A percentile compares a stretch with the other conserved stretches of the same genome.
These are phyloP conservation scores for Pseudoips prasinana DNA, from an alignment of 2,888 invertebrate species.

Conservation along the genomic window DNA sequence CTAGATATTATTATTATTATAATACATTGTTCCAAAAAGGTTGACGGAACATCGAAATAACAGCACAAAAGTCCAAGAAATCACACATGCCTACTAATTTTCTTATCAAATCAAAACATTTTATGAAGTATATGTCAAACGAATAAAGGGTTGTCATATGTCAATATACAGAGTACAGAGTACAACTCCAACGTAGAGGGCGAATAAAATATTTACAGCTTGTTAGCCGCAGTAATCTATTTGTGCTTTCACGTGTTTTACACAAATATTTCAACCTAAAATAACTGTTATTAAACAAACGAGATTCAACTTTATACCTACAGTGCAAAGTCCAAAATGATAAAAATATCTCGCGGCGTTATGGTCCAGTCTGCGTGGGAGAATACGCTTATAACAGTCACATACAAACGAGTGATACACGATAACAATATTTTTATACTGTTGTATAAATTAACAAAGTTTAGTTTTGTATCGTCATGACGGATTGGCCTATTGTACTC, in stretches of 20 bases:
- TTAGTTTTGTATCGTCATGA: neutral
- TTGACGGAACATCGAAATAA: too few species aligned
- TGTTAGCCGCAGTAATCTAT: conserved; percentile 39
- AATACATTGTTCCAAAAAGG: too few species aligned
- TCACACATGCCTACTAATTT: too few species aligned
- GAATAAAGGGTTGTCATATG: too few species aligned
- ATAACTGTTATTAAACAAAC: conserved; percentile 14
- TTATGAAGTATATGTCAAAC: too few species aligned
- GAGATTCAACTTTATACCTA: conserved; percentile 20
- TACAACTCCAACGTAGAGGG: too few species aligned
- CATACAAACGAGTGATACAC: conserved; percentile 19
- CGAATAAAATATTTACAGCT: conserved; percentile 40
- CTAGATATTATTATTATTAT: too few species aligned
- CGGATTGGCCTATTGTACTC: neutral
- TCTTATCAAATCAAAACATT: too few species aligned
- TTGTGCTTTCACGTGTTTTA: conserved; percentile 30
- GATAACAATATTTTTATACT: conserved; percentile 22
- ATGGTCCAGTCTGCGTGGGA: conserved; percentile 23
- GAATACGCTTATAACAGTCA: conserved; percentile 26
- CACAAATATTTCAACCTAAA: conserved; percentile 22
- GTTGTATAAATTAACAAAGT: conserved; percentile 13
- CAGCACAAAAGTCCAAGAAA: too few species aligned
- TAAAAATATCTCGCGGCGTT: conserved; percentile 13
- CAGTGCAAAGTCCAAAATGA: conserved; percentile 23
- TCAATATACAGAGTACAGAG: too few species aligned